These are phyloP conservation scores for Urocitellus parryii DNA, from an alignment of 2,113 vertebrate species.

Conservation along the genomic window DNA sequence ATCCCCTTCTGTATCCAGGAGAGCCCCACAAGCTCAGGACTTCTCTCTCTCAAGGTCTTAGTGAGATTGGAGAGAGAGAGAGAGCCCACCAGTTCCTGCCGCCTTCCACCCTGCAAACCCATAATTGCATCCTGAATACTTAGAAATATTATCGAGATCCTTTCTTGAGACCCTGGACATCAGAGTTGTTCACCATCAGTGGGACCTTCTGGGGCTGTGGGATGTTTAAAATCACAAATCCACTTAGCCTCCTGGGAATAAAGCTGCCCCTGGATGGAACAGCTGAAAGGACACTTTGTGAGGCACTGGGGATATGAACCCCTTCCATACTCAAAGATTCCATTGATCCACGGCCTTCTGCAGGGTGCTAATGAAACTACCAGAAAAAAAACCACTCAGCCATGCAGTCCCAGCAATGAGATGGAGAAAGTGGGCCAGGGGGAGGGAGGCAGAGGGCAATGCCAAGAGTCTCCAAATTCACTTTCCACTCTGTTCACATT, in stretches of 20 bases:
- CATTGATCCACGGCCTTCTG: neutral
- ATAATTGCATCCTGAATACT: neutral
- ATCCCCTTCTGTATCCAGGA: neutral
- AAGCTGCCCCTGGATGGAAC: neutral
- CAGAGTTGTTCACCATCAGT: neutral
- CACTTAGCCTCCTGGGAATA: no score
- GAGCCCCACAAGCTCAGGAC: neutral
- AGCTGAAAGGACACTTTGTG: neutral
- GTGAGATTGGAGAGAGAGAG: neutral
- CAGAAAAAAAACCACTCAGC: neutral
- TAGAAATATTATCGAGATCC: conserved; percentile 1
- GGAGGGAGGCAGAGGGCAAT: neutral
- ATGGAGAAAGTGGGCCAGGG: no score
- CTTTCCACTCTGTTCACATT: neutral
- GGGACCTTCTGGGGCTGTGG: no score
- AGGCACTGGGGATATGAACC: neutral
- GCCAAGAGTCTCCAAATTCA: neutral
- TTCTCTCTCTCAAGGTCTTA: neutral
- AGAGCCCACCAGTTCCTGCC: neutral
- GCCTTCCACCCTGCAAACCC: neutral
- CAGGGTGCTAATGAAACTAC: neutral
- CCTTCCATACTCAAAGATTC: neutral
- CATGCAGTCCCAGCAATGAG: neutral
- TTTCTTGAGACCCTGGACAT: neutral
- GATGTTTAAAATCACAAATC: no score